phyloP scores from a whole-genome alignment of 2,797 vertebrate species.

The Oreortyx pictus region DNA sequence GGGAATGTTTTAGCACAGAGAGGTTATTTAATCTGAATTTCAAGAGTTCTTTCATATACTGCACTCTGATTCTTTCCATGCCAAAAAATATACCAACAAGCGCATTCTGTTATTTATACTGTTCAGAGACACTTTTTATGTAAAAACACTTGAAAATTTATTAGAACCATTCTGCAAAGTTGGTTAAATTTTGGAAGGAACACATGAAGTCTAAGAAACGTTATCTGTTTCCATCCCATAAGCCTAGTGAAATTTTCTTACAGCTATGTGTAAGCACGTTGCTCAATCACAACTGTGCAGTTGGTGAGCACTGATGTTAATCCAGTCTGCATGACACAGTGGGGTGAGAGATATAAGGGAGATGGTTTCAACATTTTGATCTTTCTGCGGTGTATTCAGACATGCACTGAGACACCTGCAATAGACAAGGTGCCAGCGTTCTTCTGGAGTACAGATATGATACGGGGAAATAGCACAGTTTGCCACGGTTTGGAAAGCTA shows the following conservation, averaged over 20 bases:
- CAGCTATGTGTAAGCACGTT: not conserved
- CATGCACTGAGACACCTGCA: not conserved
- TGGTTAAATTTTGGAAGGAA: not conserved
- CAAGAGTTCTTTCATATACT: not conserved
- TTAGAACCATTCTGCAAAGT: not conserved
- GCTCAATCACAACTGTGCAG: not conserved
- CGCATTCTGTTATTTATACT: not conserved
- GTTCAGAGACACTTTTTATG: not conserved
- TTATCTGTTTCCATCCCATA: not conserved
- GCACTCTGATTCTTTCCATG: not conserved
- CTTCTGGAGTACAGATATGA: not conserved
- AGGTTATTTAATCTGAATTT: not conserved
- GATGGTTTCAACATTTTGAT: not conserved
- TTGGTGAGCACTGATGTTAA: not conserved
- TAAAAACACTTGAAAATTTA: not conserved
- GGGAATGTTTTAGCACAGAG: not conserved
- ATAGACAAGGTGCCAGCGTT: accelerated
- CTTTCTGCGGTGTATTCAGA: not conserved
- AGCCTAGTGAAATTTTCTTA: not conserved
- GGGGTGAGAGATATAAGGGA: not conserved
- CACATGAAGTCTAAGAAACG: not conserved
- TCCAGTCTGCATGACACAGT: accelerated
- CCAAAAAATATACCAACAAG: not conserved
- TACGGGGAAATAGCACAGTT: not conserved
- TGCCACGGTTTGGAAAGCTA: not conserved